phyloP scores from a whole-genome alignment of 2,797 vertebrate species.

The Threskiornis aethiopicus region DNA sequence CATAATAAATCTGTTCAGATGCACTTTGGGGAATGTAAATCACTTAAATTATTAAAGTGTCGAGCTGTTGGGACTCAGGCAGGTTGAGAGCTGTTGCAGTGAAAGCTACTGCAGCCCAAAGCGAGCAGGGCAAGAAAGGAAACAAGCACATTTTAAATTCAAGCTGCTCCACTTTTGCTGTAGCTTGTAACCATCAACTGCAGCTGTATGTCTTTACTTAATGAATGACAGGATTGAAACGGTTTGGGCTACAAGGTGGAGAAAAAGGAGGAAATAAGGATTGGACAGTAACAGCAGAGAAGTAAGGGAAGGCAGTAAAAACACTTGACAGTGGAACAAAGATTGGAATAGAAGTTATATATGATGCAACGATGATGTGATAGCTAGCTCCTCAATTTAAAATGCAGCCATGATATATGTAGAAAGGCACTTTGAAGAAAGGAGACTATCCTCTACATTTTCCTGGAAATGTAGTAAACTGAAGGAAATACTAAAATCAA shows the following conservation, averaged over 20 bases:
- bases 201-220: conserved; percentile 15
- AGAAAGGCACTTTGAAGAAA: background rate
- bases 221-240: background rate
- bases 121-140: background rate
- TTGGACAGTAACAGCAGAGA: background rate
- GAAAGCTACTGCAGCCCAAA: conserved; percentile 33
- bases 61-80: conserved; percentile 12
- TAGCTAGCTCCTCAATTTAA: background rate
- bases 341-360: accelerated
- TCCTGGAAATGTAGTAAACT: background rate
- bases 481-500: background rate
- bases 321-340: background rate
- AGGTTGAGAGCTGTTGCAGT: conserved; percentile 25
- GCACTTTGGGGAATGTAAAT: conserved; percentile 61
- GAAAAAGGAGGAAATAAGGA: background rate
- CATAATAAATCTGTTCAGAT: conserved; percentile 37
- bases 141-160: conserved; percentile 23
- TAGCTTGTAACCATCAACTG: background rate
- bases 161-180: conserved; percentile 25
- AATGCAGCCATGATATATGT: background rate
- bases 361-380: background rate
- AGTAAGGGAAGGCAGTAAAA: background rate
- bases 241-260: background rate
- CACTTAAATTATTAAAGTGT: conserved; percentile 71
- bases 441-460: background rate